A percentile compares a stretch with the other conserved stretches of the same genome.
Evolutionary conservation across 1,140 invertebrate genomes (phyloP).

Genomic region (Cecropterus lyciades): DNA sequence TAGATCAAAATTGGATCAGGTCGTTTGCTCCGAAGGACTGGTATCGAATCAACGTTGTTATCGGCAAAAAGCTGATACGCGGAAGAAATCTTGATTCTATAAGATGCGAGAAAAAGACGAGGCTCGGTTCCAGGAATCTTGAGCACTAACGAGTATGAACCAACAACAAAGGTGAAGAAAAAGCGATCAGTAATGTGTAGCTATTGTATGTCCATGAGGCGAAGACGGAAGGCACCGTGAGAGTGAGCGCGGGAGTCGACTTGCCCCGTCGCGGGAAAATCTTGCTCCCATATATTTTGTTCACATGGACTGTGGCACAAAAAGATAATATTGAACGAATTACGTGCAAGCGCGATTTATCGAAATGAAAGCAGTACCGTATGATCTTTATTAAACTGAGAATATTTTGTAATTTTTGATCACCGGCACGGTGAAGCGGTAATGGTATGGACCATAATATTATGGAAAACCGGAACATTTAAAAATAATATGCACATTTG

Average conservation of each 20-base stretch:
- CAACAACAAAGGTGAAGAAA: constrained; percentile 69
- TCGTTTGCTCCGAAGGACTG: constrained; percentile 55
- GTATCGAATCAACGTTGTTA: constrained; percentile 42
- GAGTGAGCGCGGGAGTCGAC: constrained; percentile 57
- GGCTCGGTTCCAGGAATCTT: constrained; percentile 71
- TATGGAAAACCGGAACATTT: no score
- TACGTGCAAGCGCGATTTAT: constrained; percentile 16
- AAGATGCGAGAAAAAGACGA: constrained; percentile 66
- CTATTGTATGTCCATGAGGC: constrained; percentile 68
- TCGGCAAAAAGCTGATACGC: constrained; percentile 62
- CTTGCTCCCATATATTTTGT: constrained; percentile 55
- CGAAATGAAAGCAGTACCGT: constrained; percentile 6
- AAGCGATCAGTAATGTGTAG: constrained; percentile 65
- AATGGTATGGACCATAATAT: no score
- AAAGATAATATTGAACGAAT: constrained; percentile 45
- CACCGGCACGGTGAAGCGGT: no score
- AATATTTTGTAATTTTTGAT: no score
- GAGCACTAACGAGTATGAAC: constrained; percentile 63
- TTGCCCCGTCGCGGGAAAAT: constrained; percentile 69
- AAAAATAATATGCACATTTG: no score
- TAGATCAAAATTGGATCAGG: constrained; percentile 59
- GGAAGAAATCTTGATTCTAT: constrained; percentile 71
- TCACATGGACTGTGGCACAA: constrained; percentile 49
- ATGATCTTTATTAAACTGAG: neutral
- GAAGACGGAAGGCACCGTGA: constrained; percentile 69